These are phyloP conservation scores for Pogonomyrmex californicus DNA, from an alignment of 1,140 invertebrate genomes.

Conservation along the genomic window DNA sequence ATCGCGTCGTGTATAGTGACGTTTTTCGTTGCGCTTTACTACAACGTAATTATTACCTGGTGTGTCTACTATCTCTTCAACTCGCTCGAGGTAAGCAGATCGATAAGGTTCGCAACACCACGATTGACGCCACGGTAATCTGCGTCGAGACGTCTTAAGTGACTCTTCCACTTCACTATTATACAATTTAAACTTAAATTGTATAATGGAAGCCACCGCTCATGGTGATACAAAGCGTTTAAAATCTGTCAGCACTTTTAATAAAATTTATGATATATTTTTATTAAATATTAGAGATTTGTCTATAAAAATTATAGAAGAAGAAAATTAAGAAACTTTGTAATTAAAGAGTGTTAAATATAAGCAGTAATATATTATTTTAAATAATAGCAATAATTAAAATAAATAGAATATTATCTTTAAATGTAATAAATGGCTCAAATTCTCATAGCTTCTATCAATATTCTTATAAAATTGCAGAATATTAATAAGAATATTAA, in stretches of 20 bases:
- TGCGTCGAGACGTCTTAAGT: constrained; percentile 38
- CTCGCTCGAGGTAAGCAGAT: constrained; percentile 92
- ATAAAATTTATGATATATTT: background rate
- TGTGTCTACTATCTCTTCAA: constrained; percentile 98
- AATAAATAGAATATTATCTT: background rate
- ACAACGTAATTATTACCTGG: constrained; percentile 99
- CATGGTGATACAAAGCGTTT: background rate
- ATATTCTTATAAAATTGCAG: background rate
- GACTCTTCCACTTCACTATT: background rate
- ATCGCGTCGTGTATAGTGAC: constrained; percentile 97
- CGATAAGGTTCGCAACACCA: constrained; percentile 34
- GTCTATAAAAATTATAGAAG: background rate
- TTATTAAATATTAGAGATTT: background rate
- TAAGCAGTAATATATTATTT: background rate
- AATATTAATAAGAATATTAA: background rate
- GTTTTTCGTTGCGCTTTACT: constrained; percentile 97
- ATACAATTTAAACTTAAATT: constrained; percentile 11
- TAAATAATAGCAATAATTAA: background rate
- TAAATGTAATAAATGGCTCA: background rate
- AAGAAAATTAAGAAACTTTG: constrained; percentile 11
- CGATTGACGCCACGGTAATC: constrained; percentile 38
- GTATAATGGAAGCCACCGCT: background rate
- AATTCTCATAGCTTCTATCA: background rate
- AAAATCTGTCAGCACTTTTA: background rate
- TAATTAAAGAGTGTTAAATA: too few species aligned